A percentile compares a stretch with the other conserved stretches of the same genome.
Conservation (phyloP, 2,113 vertebrate species). For the Emydocephalus ijimae region DNA sequence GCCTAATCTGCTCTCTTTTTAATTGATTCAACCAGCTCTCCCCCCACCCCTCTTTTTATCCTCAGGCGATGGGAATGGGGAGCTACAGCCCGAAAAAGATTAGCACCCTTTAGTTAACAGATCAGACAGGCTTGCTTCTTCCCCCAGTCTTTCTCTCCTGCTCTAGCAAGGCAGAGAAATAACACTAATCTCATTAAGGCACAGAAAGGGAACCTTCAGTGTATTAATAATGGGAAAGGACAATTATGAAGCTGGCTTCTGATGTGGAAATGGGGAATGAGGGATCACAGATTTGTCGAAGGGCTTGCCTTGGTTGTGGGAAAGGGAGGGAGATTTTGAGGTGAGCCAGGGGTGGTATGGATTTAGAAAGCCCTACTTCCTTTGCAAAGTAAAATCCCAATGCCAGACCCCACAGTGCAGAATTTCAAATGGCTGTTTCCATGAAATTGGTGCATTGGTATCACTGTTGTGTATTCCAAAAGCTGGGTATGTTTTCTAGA, state of each 20-base stretch:
- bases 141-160: constrained; percentile 56
- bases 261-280: constrained; percentile 62
- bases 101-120: constrained; percentile 70
- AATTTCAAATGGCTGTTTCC: not conserved
- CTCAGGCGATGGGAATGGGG: constrained; percentile 49
- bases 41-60: constrained; percentile 20
- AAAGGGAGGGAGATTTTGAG: not conserved
- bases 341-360: not conserved
- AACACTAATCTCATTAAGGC: constrained; percentile 71
- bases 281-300: constrained; percentile 46
- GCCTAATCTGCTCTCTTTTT: constrained; percentile 61
- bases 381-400: not conserved
- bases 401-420: not conserved
- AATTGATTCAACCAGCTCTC: constrained; percentile 57
- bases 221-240: constrained; percentile 68
- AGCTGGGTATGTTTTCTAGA: not conserved
- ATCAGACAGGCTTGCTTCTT: constrained; percentile 47
- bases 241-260: constrained; percentile 49
- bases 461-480: too few relatives aligned
- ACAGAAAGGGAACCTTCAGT: constrained; percentile 68
- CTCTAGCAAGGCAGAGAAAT: constrained; percentile 65
- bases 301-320: constrained; percentile 41
- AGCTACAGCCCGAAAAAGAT: constrained; percentile 60
- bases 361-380: not conserved
- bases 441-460: not conserved